Conservation (phyloP, 1,140 invertebrate genomes). For the Vanessa tameamea region DNA sequence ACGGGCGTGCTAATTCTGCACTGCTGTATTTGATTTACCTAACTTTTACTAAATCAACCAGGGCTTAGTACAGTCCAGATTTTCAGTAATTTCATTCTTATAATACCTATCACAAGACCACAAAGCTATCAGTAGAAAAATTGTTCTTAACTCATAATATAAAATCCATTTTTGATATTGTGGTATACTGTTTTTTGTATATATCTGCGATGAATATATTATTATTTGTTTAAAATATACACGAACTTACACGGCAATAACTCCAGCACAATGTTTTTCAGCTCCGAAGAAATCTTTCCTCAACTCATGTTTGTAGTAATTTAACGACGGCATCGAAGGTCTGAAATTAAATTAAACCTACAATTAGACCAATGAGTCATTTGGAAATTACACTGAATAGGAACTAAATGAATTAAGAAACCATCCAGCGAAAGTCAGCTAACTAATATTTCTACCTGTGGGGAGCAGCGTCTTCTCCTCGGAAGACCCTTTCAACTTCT, state of each 20-base stretch:
- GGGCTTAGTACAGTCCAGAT: no score
- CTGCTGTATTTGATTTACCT: no score
- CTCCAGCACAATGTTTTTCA: slow-evolving; percentile 82
- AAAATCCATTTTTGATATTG: no score
- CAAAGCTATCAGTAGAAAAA: no score
- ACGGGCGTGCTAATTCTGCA: no score
- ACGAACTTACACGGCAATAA: slow-evolving; percentile 88
- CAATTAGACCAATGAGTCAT: neutral
- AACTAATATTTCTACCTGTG: slow-evolving; percentile 67
- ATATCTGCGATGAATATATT: neutral
- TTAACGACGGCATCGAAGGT: slow-evolving; percentile 90
- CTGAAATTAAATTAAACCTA: slow-evolving; percentile 55
- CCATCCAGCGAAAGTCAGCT: no score
- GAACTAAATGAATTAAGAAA: no score
- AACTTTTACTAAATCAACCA: no score
- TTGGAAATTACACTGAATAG: neutral
- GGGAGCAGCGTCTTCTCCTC: slow-evolving; percentile 87
- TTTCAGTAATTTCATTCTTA: no score
- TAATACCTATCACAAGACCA: no score
- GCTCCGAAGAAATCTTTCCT: slow-evolving; percentile 88
- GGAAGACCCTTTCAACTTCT: slow-evolving; percentile 88
- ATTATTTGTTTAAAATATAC: neutral
- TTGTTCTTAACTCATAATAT: no score
- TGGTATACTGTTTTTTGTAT: no score
- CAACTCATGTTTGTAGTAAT: slow-evolving; percentile 89